Evolutionary conservation across 2,797 vertebrate species (phyloP).

Genomic region (Cynopterus sphinx): DNA sequence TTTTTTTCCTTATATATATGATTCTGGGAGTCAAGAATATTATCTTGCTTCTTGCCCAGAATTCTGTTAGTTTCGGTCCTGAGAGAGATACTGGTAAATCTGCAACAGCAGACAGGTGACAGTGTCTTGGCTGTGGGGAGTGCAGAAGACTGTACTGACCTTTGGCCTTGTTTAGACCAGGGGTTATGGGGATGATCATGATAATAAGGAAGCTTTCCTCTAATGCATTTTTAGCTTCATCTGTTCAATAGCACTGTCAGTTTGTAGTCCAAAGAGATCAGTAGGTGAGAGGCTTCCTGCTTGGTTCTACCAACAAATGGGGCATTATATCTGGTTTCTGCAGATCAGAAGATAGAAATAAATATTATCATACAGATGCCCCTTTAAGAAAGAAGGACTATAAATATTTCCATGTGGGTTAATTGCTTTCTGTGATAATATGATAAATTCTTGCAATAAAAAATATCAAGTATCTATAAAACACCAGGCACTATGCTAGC

Average conservation of each 20-base stretch:
- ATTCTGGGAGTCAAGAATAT: not conserved
- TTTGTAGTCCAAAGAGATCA: not conserved
- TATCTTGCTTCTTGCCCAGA: not conserved
- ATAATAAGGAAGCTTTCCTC: slow-evolving; percentile 1
- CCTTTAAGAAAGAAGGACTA: not conserved
- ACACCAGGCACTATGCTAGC: not conserved
- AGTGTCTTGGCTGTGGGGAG: not conserved
- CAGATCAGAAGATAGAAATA: not conserved
- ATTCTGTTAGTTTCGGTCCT: not conserved
- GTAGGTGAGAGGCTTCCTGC: not conserved
- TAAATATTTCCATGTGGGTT: not conserved
- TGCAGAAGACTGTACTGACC: not conserved
- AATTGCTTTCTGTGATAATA: not conserved
- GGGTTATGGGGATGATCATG: not conserved
- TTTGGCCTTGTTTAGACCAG: not conserved
- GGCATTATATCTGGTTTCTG: not conserved
- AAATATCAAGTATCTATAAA: not conserved
- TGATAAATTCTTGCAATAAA: not conserved
- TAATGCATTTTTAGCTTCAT: slow-evolving; percentile 11
- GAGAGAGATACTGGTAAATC: not conserved
- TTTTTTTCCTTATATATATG: not conserved
- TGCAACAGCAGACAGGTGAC: not conserved
- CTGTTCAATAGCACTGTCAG: not conserved
- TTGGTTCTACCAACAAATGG: not conserved
- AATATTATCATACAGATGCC: not conserved